These are phyloP conservation scores for Scelioninae gen. 1 DNA, from an alignment of 2,888 invertebrate genomes.

Conservation along the genomic window DNA sequence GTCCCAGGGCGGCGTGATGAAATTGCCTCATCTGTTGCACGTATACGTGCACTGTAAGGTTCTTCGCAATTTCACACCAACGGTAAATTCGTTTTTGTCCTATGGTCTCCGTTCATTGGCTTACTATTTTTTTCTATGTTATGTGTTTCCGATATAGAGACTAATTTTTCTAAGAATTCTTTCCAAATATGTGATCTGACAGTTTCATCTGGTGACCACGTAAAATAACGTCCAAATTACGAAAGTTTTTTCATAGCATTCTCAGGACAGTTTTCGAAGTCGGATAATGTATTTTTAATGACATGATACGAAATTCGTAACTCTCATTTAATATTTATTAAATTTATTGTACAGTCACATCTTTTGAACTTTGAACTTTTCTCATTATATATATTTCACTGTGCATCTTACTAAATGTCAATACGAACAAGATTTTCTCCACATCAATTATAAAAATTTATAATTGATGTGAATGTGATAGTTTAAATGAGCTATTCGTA, in stretches of 20 bases:
- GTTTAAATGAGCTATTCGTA: too few species aligned
- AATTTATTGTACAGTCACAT: too few species aligned
- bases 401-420: too few species aligned
- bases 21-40: conserved; percentile 68
- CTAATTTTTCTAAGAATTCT: conserved; percentile 28
- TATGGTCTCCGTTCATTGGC: conserved; percentile 30
- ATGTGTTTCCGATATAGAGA: conserved; percentile 19
- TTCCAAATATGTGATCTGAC: conserved; percentile 2
- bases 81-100: conserved; percentile 51
- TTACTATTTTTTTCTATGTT: conserved; percentile 6
- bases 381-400: too few species aligned
- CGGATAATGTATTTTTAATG: background rate
- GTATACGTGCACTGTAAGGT: conserved; percentile 40
- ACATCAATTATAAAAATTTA: too few species aligned
- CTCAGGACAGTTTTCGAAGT: background rate
- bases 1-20: conserved; percentile 64
- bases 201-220: conserved; percentile 15
- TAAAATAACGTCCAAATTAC: conserved; percentile 15
- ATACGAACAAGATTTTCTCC: too few species aligned
- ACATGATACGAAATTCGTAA: too few species aligned
- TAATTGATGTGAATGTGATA: too few species aligned
- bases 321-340: too few species aligned
- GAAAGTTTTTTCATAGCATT: conserved; percentile 1
- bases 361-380: too few species aligned
- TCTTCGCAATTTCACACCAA: conserved; percentile 48